Evolutionary conservation across 2,888 invertebrate species (phyloP).

Genomic region (Harmothoe impar): DNA sequence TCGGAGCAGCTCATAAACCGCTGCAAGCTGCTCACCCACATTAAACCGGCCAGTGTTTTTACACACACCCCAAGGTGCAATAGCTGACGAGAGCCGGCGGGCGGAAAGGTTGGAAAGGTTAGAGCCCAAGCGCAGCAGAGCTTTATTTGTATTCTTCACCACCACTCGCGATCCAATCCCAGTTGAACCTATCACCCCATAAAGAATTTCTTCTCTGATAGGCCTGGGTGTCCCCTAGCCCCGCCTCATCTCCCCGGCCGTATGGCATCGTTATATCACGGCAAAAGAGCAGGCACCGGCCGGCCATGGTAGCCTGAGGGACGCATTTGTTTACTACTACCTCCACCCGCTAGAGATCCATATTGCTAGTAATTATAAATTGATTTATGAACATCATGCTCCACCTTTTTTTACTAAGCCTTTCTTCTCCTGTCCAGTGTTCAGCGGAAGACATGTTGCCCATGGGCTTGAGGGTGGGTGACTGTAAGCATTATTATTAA

Average conservation of each 20-base stretch:
- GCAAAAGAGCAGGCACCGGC: background rate
- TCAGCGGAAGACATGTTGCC: no score
- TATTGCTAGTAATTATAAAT: conserved; percentile 7
- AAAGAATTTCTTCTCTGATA: conserved; percentile 25
- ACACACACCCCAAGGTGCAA: conserved; percentile 22
- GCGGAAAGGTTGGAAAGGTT: background rate
- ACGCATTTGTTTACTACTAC: background rate
- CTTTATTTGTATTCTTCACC: conserved; percentile 5
- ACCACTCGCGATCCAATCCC: conserved; percentile 22
- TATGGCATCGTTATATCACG: background rate
- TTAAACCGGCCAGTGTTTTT: background rate
- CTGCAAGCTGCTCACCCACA: background rate
- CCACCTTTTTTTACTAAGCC: background rate
- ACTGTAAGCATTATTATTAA: no score
- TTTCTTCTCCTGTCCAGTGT: no score
- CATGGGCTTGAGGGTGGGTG: no score
- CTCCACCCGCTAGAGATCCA: background rate
- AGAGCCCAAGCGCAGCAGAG: background rate
- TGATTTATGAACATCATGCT: background rate
- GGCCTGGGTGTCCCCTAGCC: background rate
- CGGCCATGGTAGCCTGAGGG: background rate
- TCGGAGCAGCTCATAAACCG: background rate
- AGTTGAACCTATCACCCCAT: conserved; percentile 35
- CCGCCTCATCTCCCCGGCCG: background rate
- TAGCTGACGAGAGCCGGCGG: background rate